Base-by-base conservation (phyloP, 2,888 invertebrate species). In the Deilephila elpenor region DNA sequence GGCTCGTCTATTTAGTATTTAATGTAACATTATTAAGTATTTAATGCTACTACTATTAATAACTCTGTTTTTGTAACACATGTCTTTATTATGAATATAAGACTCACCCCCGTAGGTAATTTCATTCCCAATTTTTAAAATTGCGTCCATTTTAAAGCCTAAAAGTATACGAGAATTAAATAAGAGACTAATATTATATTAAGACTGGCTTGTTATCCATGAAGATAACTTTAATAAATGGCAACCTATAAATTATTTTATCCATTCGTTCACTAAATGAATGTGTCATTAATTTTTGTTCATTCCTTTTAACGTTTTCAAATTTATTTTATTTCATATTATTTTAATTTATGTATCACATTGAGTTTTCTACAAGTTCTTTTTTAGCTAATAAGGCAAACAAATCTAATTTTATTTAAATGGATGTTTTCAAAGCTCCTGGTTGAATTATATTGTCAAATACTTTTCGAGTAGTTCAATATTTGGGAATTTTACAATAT, bases 311-410 rank as follows among this genome's bases (percentile, higher is more conserved):
- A 44, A 44, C 44, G 2, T 14, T 44, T 11, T 11, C 14, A 44
- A 44, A 44, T 14, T 0, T 1, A 25, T 1, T 25, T 25, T 44
- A 11, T 14, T 44, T 44, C 14, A 44, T 25, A 25, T 14, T 3
- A 17, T 25, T 6, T 17, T 51, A 20, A 62, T 67, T 51, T 51
- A 67, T 25, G 51, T 67, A 25, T 67, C 67, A 67, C 67, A 51
- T 51, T 29, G 51, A 20, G 11, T 25, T 25, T 67, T 25, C 25
- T 51, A 25, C 51, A 25, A 51, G 2, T 44, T 51, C 25, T 25
- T 25, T 5, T 67, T 17, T 64, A 34, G 34, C 17, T 64, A 14
- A 51, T 67, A 67, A 67, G 67, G 67, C 67, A 67, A 51, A 67
- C 44, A 20, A 64, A n/a, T 32, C 14, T 20, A 37, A 32, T 67